phyloP scores from a whole-genome alignment of 1,140 invertebrate species.

The Bombus vancouverensis region DNA sequence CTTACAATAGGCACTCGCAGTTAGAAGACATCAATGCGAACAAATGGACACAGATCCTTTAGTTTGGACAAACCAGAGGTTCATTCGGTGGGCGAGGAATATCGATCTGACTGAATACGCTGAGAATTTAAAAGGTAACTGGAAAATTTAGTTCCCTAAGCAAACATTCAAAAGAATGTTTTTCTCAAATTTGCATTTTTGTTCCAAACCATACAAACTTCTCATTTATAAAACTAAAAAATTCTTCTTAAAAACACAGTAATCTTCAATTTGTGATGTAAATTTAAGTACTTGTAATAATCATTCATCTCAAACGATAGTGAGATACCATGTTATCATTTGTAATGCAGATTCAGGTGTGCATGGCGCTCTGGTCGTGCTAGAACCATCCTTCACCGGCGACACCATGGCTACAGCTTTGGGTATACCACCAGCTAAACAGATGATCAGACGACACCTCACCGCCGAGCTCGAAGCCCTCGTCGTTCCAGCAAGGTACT shows the following conservation, averaged over 20 bases:
- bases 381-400: slow-evolving; percentile 96
- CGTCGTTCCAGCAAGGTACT: slow-evolving; percentile 94
- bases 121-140: slow-evolving; percentile 94
- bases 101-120: slow-evolving; percentile 97
- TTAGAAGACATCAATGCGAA: slow-evolving; percentile 93
- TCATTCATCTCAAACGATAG: too few species aligned
- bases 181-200: too few species aligned
- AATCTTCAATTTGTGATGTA: too few species aligned
- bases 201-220: too few species aligned
- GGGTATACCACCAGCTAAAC: slow-evolving; percentile 95
- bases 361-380: slow-evolving; percentile 94
- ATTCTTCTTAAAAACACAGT: too few species aligned
- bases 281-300: too few species aligned
- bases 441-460: slow-evolving; percentile 95
- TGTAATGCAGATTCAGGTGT: slow-evolving; percentile 91
- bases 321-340: background rate
- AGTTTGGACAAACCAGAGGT: slow-evolving; percentile 97
- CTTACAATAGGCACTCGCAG: slow-evolving; percentile 88
- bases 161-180: too few species aligned
- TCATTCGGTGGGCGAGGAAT: slow-evolving; percentile 95
- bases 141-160: background rate
- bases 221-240: too few species aligned
- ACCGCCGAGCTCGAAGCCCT: slow-evolving; percentile 94
- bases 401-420: slow-evolving; percentile 96
- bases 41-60: slow-evolving; percentile 94